Evolutionary conservation across 2,797 vertebrate genomes (phyloP).

Genomic region (Sciurus carolinensis): DNA sequence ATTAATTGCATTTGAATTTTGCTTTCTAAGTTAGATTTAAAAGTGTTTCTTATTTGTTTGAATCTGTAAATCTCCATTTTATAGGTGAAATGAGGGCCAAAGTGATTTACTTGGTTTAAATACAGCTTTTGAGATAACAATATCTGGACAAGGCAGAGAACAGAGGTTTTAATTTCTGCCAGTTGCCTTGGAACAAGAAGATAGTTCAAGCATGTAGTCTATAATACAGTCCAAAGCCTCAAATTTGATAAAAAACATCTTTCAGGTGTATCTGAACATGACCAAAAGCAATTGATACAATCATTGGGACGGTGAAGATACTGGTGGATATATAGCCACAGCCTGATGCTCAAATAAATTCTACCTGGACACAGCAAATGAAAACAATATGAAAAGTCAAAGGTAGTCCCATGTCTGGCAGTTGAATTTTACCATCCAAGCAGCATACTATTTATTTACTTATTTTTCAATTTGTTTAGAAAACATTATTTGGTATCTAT

Average conservation of each 20-base stretch:
- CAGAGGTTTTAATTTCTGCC: conserved; percentile 19
- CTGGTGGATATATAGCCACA: too few relatives aligned
- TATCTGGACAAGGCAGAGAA: neutral
- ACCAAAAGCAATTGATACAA: neutral
- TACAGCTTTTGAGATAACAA: conserved; percentile 25
- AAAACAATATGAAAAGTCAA: neutral
- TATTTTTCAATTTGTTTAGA: neutral
- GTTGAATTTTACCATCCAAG: neutral
- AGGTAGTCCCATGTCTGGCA: neutral
- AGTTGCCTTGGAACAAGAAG: neutral
- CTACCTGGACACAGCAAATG: neutral
- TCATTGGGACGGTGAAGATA: neutral
- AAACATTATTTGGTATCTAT: neutral
- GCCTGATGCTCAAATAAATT: too few relatives aligned
- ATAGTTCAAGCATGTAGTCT: neutral
- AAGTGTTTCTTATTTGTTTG: neutral
- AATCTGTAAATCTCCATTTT: neutral
- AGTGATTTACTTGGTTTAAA: neutral
- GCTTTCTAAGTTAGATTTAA: neutral
- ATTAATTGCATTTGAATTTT: neutral
- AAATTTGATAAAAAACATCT: neutral
- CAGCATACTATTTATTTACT: neutral
- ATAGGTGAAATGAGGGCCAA: neutral
- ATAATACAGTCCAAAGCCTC: neutral
- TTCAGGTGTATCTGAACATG: neutral